Evolutionary conservation across 2,888 invertebrate genomes (phyloP), one percentile per base, ranked within the genome.

Genomic region (Seladonia tumulorum): DNA sequence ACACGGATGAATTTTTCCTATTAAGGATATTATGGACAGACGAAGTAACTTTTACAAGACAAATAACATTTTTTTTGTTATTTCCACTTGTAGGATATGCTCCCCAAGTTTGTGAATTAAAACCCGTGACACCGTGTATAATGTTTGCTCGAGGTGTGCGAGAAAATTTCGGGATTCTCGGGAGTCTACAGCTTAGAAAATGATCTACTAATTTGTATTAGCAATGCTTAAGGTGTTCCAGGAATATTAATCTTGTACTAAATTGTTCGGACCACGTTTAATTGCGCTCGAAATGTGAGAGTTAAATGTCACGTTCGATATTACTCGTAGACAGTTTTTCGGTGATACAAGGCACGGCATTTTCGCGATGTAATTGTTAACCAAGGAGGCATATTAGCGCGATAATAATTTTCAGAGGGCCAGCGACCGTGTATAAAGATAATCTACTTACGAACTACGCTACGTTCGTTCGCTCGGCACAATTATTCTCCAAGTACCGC

Each of bases 371-470:
- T 81, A 84, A 81, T 81, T 84, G 57, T 86, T 78, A 78, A 63
- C 72, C 63, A 63, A 63, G 72, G 76, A 47, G 49, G 60, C 25
- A 63, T 74, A 76, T 72, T 78, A 70, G 49, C 42, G 68, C 45
- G 79, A 74, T 86, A 79, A 86, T 88, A 79, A 89, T 88, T 89
- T 86, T 73, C 45, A 39, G 76, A 82, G 72, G 66, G 85, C 71
- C 74, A 78, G 70, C 63, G 39, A 53, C 73, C 66, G 60, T 47
- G 79, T 89, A 82, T 83, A 88, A 89, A 86, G 88, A 81, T 89
- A 88, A 89, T 89, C 89, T 80, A 87, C 89, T 89, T 89, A 87
- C 72, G 81, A 87, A 87, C 72, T 87, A 70, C 73, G 79, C 74
- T 79, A 74, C 80, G 74, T 84, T 86, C 71, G 25, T 75, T 76